A percentile compares a stretch with the other conserved stretches of the same genome.
Conservation (phyloP, 1,140 invertebrate genomes). For the Agrypnia vestita region DNA sequence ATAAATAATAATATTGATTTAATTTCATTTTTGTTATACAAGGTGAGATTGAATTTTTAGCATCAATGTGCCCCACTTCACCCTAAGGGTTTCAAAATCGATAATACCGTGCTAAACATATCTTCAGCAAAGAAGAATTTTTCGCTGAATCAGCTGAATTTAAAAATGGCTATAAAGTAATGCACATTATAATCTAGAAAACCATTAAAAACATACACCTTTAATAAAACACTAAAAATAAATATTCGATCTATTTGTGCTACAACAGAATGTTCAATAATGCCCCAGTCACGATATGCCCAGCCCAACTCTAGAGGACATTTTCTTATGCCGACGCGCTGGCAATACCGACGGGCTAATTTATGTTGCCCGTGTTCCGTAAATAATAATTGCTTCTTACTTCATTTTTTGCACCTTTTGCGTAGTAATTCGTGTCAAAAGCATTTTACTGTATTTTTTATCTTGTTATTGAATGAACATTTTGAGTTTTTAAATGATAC, state of each 20-base stretch:
- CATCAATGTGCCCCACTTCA: too few species aligned
- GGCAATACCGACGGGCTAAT: neutral
- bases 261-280: neutral
- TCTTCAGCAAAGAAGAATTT: neutral
- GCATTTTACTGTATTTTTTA: neutral
- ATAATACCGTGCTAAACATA: neutral
- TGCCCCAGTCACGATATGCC: neutral
- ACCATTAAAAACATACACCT: neutral
- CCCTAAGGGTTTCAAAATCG: neutral
- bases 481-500: constrained; percentile 25
- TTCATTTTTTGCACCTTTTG: neutral
- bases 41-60: too few species aligned
- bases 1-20: too few species aligned
- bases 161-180: neutral
- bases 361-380: neutral
- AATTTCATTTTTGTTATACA: too few species aligned
- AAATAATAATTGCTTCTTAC: neutral
- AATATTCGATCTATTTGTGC: neutral
- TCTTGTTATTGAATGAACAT: neutral
- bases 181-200: neutral
- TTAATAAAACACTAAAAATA: neutral
- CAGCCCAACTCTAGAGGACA: neutral
- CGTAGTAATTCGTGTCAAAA: constrained; percentile 3
- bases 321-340: neutral
- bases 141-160: neutral